Percentiles rank a stretch among this genome's conserved stretches.
Conservation (phyloP, 2,113 vertebrate genomes). For the Microcebus tavaratra region DNA sequence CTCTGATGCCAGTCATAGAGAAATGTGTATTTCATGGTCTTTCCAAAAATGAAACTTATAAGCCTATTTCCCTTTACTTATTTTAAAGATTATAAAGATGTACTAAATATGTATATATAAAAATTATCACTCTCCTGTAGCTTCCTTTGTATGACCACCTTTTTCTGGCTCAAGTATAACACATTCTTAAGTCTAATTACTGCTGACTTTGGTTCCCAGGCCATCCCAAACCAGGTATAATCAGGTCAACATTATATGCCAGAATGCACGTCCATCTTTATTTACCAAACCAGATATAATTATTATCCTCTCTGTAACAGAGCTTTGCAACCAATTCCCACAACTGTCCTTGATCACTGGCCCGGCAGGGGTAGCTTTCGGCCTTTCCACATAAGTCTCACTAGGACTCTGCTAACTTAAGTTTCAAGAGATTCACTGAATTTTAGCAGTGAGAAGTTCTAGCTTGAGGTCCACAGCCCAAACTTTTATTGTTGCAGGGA, state of each 20-base stretch:
- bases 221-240: constrained; percentile 28
- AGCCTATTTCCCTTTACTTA: not conserved
- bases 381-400: not conserved
- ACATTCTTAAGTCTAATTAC: not conserved
- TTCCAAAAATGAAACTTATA: not conserved
- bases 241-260: not conserved
- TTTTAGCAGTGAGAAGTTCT: constrained; percentile 10
- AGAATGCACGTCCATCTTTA: not conserved
- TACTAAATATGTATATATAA: not conserved
- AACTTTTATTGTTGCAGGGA: constrained; percentile 1
- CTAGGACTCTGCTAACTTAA: not conserved
- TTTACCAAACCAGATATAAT: constrained; percentile 1
- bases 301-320: not conserved
- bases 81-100: not conserved
- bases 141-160: not conserved
- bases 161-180: constrained; percentile 7
- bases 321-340: constrained; percentile 29
- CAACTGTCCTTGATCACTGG: constrained; percentile 24
- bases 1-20: not conserved
- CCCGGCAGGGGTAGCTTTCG: not conserved
- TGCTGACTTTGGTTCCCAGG: not conserved
- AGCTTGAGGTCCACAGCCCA: not conserved
- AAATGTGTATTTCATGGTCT: not conserved
- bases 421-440: not conserved
- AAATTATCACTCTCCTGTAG: not conserved